Evolutionary conservation across 2,888 invertebrate species (phyloP), one percentile per base, ranked within the genome.

Genomic region (Orchestes rusci): DNA sequence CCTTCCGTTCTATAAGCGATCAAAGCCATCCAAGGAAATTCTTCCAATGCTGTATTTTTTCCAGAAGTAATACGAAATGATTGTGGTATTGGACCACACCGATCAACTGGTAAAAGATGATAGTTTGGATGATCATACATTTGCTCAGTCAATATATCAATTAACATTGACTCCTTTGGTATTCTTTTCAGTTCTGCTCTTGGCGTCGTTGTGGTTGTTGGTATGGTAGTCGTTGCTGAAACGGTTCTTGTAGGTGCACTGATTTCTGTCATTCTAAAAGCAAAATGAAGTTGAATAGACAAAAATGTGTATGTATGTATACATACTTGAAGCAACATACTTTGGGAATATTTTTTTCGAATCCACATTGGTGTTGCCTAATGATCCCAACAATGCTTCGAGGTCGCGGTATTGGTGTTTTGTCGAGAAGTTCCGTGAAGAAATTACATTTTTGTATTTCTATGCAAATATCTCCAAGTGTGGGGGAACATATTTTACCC

Each of bases 1-100:
- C 43, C 46, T 47, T 43, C 33, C n/a, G 59, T 62, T 13, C 60
- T 52, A 50, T 84, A 86, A 1, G 76, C 75, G 15, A 86, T 63
- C 2, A 85, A 65, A 1, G 79, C 82, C 82, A 86, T 80, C 85
- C 85, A 87, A 0, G 85, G 86, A 67, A 76, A 83, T 56, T 85
- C 80, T 18, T 70, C 74, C 2, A 82, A 61, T 1, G 62, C 64
- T 0, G 84, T 77, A 44, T 70, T 67, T 16, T 74, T 71, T 0
- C 85, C 86, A 2, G 75, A 73, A 23, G 75, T 67, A 34, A 86
- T 76, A 55, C 76, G 74, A 5, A 5, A 7, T 5, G 20, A 4
- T 23, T 17, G 28, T 8, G 70, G 68, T n/a, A 76, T 65, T 0
- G 63, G 63, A 0, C 85, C 85, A 56, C 85, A 85, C 1, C 63